Conservation (phyloP, 2,113 vertebrate genomes). For the Datnioides undecimradiatus region DNA sequence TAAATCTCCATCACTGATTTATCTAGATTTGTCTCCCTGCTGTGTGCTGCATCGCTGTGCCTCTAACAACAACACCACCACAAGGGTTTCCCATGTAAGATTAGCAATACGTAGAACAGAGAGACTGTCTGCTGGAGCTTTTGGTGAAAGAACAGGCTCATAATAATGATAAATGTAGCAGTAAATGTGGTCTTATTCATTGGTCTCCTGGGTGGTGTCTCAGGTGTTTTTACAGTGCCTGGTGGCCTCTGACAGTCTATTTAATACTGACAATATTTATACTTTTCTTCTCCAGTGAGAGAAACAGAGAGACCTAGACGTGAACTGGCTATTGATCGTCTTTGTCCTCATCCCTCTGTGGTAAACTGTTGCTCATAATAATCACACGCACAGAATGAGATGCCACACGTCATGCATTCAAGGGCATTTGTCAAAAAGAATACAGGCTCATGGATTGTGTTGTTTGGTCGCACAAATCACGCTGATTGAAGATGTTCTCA, state of each 20-base stretch:
- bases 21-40: neutral
- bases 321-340: neutral
- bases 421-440: conserved; percentile 19
- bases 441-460: conserved; percentile 14
- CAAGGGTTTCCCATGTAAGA: conserved; percentile 1
- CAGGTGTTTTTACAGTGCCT: neutral
- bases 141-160: conserved; percentile 31
- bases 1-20: neutral
- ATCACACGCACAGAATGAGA: conserved; percentile 4
- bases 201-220: neutral
- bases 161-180: conserved; percentile 32
- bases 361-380: neutral
- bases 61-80: conserved; percentile 30
- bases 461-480: conserved; percentile 45
- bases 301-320: neutral
- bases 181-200: neutral
- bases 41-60: conserved; percentile 21
- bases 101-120: neutral
- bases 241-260: neutral
- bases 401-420: neutral
- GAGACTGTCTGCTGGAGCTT: conserved; percentile 28
- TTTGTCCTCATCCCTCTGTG: neutral
- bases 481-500: conserved; percentile 23
- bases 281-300: neutral
- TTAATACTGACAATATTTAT: neutral